Percentiles rank a stretch among this genome's conserved stretches.
These are phyloP conservation scores for Lordiphosa clarofinis DNA, from an alignment of 1,140 invertebrate species.

Conservation along the genomic window DNA sequence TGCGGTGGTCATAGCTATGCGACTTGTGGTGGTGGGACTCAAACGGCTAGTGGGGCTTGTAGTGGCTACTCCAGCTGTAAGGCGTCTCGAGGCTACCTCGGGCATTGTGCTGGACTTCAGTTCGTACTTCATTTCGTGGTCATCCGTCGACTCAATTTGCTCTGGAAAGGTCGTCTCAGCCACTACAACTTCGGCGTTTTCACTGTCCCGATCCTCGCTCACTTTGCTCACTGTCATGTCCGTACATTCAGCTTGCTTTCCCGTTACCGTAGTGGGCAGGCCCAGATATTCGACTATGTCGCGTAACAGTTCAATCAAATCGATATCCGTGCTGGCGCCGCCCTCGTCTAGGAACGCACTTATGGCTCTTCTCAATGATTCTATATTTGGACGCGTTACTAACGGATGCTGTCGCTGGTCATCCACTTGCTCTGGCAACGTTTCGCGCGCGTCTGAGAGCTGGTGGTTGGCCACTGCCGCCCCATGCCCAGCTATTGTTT, in stretches of 20 bases:
- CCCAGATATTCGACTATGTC: constrained; percentile 47
- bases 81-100: constrained; percentile 3
- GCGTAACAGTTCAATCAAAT: constrained; percentile 50
- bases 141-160: constrained; percentile 29
- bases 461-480: constrained; percentile 35
- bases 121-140: constrained; percentile 58
- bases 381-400: constrained; percentile 54
- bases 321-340: constrained; percentile 27
- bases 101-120: constrained; percentile 16
- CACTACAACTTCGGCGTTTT: constrained; percentile 39
- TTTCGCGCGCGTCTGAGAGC: constrained; percentile 75
- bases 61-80: not conserved
- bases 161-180: constrained; percentile 47
- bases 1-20: constrained; percentile 17
- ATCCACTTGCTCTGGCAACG: constrained; percentile 69
- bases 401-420: constrained; percentile 13
- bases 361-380: constrained; percentile 49
- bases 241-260: constrained; percentile 31
- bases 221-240: constrained; percentile 67
- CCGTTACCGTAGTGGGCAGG: constrained; percentile 1
- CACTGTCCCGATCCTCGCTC: constrained; percentile 55
- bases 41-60: not conserved
- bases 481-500: constrained; percentile 51
- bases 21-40: constrained; percentile 14
- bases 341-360: constrained; percentile 26